These are phyloP conservation scores for Uloborus plumipes DNA, from an alignment of 2,888 invertebrate species.

Conservation along the genomic window DNA sequence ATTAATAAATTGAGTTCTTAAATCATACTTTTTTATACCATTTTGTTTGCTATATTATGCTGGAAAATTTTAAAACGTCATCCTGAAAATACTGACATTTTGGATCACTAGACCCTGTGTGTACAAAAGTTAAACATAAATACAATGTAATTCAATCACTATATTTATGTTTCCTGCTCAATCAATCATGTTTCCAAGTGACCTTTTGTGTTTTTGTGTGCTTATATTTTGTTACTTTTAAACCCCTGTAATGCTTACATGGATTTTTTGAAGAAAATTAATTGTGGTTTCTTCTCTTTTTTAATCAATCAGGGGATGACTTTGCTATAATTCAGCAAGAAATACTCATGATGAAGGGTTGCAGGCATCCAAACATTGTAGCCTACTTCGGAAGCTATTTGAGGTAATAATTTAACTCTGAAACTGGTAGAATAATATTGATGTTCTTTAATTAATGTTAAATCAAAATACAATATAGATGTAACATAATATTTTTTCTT, in stretches of 20 bases:
- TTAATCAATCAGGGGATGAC: conserved; percentile 83
- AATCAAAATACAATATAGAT: too few species aligned
- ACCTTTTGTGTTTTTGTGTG: background rate
- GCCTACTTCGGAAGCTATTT: conserved; percentile 98
- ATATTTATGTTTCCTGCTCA: too few species aligned
- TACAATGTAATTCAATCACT: too few species aligned
- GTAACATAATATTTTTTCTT: too few species aligned
- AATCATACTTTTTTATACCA: too few species aligned
- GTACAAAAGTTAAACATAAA: too few species aligned
- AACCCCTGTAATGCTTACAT: background rate
- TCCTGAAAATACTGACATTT: too few species aligned
- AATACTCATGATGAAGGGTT: conserved; percentile 99
- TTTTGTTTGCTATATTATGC: too few species aligned
- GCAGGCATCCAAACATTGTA: conserved; percentile 96
- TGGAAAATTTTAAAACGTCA: too few species aligned
- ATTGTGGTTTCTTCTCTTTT: background rate
- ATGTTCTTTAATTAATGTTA: background rate
- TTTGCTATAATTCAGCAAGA: conserved; percentile 99
- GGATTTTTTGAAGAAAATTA: background rate
- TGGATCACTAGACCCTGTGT: too few species aligned
- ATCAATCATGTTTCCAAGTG: too few species aligned
- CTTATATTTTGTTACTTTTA: background rate
- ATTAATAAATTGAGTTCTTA: too few species aligned
- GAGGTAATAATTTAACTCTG: conserved; percentile 67
- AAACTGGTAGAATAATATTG: background rate